phyloP scores from a whole-genome alignment of 2,888 invertebrate species.

The Ellobium chinense region DNA sequence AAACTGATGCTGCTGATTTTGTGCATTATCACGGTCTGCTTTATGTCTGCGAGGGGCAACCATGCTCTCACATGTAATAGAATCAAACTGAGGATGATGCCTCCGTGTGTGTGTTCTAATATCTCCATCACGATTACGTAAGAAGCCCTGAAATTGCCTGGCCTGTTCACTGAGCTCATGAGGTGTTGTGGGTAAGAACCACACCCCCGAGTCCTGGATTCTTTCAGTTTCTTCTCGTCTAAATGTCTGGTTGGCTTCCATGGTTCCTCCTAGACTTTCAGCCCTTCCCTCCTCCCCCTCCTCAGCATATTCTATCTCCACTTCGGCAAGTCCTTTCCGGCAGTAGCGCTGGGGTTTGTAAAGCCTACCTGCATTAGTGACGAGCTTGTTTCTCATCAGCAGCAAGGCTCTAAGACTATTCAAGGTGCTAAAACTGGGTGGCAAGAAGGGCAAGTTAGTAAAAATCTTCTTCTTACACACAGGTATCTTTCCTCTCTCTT shows the following conservation, averaged over 20 bases:
- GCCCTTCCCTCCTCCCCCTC: background rate
- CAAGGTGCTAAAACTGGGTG: slow-evolving; percentile 27
- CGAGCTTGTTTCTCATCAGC: slow-evolving; percentile 44
- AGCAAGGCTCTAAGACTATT: slow-evolving; percentile 35
- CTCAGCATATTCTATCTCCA: background rate
- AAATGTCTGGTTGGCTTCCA: background rate
- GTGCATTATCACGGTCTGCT: no score
- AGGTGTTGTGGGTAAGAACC: background rate
- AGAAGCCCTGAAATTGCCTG: background rate
- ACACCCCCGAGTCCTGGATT: background rate
- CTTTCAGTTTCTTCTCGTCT: no score
- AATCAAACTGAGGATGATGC: no score
- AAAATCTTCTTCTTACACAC: background rate
- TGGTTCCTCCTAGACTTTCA: background rate
- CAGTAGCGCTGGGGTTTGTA: slow-evolving; percentile 4
- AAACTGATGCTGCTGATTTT: no score
- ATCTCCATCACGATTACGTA: no score
- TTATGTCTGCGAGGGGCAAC: no score
- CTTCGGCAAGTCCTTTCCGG: background rate
- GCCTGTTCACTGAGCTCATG: slow-evolving; percentile 13
- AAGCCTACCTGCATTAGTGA: slow-evolving; percentile 32
- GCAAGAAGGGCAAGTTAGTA: slow-evolving; percentile 17
- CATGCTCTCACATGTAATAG: no score
- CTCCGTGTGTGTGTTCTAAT: no score
- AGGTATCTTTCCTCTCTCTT: slow-evolving; percentile 15